Evolutionary conservation across 2,113 vertebrate genomes (phyloP).

Genomic region (Paracanthobrama guichenoti): DNA sequence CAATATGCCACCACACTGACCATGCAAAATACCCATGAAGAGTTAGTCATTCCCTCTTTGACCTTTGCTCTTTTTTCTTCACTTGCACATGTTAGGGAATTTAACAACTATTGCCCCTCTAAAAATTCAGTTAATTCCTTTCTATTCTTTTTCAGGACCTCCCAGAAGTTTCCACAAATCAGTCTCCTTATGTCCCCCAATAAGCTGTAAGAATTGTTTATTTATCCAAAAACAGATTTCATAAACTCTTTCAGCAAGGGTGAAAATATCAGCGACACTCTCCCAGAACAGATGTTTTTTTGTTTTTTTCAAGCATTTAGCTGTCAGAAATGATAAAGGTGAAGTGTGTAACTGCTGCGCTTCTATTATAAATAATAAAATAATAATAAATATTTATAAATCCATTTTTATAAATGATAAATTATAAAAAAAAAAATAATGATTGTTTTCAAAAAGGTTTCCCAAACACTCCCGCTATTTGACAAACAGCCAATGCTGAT

Average conservation of each 20-base stretch:
- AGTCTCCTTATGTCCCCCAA: conserved; percentile 5
- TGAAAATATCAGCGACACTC: conserved; percentile 5
- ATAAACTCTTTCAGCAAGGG: conserved; percentile 24
- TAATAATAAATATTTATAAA: no score
- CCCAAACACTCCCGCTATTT: background rate
- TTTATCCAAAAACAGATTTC: conserved; percentile 45
- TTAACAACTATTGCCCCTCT: background rate
- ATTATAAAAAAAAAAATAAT: background rate
- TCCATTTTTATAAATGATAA: no score
- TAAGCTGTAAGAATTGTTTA: conserved; percentile 34
- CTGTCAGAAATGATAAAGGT: background rate
- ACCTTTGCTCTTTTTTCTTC: conserved; percentile 29
- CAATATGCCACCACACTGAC: background rate
- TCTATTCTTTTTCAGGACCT: conserved; percentile 34
- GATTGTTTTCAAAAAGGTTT: background rate
- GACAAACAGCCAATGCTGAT: no score
- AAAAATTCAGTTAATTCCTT: conserved; percentile 24
- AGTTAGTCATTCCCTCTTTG: background rate
- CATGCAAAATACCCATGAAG: conserved; percentile 25
- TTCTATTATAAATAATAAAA: background rate
- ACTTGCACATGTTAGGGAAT: conserved; percentile 6
- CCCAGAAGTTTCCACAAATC: conserved; percentile 48
- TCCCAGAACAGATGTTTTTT: background rate
- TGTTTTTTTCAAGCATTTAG: background rate
- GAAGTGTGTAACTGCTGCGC: background rate